Evolutionary conservation across 2,797 vertebrate species (phyloP).

Genomic region (Gobionotothen gibberifrons): DNA sequence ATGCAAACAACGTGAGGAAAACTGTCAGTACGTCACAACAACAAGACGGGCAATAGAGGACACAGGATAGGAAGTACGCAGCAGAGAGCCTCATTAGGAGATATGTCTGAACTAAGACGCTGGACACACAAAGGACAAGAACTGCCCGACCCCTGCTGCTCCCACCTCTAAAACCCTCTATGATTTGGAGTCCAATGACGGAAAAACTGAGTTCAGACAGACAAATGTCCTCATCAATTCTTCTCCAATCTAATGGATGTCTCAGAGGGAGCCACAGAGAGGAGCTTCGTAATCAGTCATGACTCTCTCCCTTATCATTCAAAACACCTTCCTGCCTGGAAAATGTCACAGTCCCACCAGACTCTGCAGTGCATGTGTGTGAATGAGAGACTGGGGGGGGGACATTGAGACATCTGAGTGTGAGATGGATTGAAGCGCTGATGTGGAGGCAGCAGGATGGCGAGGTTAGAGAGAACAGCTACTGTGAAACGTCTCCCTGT

Average conservation of each 20-base stretch:
- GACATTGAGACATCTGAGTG: conserved; percentile 49
- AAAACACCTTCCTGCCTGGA: conserved; percentile 64
- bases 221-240: conserved; percentile 64
- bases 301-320: conserved; percentile 59
- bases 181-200: conserved; percentile 43
- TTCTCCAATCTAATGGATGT: conserved; percentile 53
- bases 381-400: conserved; percentile 4
- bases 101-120: conserved; percentile 23
- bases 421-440: conserved; percentile 62
- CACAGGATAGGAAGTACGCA: conserved; percentile 2
- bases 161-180: conserved; percentile 32
- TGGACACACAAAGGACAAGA: conserved; percentile 24
- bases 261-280: conserved; percentile 50
- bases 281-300: conserved; percentile 58
- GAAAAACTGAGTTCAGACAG: conserved; percentile 43
- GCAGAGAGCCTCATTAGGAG: conserved; percentile 40
- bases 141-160: conserved; percentile 35
- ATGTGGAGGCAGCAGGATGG: conserved; percentile 52
- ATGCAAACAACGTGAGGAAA: conserved; percentile 2
- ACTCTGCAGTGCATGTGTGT: conserved; percentile 19
- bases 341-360: conserved; percentile 56
- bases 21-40: conserved; percentile 11
- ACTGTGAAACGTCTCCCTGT: conserved; percentile 52
- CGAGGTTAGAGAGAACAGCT: conserved; percentile 51
- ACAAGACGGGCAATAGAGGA: conserved; percentile 24